Conservation (phyloP, 2,113 vertebrate genomes). For the Grammomys surdaster region DNA sequence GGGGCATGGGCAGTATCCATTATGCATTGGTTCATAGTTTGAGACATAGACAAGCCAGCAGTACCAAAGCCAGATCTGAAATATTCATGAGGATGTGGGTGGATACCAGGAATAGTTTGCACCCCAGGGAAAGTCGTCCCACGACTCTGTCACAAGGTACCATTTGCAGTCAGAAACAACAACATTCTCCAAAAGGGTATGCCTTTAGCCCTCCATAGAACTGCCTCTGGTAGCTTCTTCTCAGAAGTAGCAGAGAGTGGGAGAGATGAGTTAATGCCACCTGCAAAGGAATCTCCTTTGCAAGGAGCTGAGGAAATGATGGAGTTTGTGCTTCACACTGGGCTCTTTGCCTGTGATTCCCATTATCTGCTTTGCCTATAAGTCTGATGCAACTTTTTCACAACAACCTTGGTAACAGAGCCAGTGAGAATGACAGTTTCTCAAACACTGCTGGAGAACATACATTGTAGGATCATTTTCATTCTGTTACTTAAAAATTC, state of each 20-base stretch:
- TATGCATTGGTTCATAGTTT: conserved; percentile 66
- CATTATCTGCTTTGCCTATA: not conserved
- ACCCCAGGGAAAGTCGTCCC: conserved; percentile 56
- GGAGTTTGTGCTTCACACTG: not conserved
- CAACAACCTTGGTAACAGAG: not conserved
- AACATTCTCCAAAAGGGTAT: not conserved
- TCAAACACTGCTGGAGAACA: not conserved
- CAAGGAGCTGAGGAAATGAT: not conserved
- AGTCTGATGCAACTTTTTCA: not conserved
- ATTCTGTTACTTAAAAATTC: not conserved
- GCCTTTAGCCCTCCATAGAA: not conserved
- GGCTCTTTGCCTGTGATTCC: not conserved
- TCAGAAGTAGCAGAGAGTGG: conserved; percentile 43
- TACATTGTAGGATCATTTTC: not conserved
- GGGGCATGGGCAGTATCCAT: conserved; percentile 51
- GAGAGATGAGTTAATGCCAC: not conserved
- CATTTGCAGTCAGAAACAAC: not conserved
- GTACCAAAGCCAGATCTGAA: conserved; percentile 54
- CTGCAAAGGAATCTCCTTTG: conserved; percentile 22
- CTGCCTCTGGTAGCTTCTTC: conserved; percentile 20
- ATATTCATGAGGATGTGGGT: conserved; percentile 74
- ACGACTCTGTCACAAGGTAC: conserved; percentile 47
- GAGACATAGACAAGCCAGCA: conserved; percentile 62
- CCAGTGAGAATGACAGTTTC: not conserved
- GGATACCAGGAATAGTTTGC: conserved; percentile 74